These are phyloP conservation scores for Lycia hirtaria DNA, from an alignment of 2,888 invertebrate species.

Conservation along the genomic window DNA sequence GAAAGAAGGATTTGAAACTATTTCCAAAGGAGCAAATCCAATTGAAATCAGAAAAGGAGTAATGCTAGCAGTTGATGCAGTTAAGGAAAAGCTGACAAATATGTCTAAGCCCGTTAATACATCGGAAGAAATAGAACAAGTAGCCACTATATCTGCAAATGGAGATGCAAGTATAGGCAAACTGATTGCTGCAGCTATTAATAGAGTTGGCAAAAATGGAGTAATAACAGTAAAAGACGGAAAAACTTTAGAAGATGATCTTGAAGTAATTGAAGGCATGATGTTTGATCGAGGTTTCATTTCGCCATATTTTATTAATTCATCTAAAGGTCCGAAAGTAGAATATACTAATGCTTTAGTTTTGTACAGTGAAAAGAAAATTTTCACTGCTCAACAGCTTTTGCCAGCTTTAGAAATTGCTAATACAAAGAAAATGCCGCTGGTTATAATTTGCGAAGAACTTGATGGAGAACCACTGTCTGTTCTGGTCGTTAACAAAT, in stretches of 20 bases:
- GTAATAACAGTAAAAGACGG: conserved; percentile 99
- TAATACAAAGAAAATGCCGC: conserved; percentile 94
- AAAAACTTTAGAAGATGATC: conserved; percentile 96
- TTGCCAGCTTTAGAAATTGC: conserved; percentile 98
- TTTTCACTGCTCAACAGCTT: conserved; percentile 96
- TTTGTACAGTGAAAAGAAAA: conserved; percentile 98
- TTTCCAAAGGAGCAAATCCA: conserved; percentile 98
- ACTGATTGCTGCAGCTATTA: conserved; percentile 98
- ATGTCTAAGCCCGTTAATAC: conserved; percentile 97
- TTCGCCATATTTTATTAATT: conserved; percentile 99
- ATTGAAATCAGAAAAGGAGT: conserved; percentile 96
- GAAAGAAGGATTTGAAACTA: conserved; percentile 98
- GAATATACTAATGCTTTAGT: conserved; percentile 98
- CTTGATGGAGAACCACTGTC: conserved; percentile 97
- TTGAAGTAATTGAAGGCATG: conserved; percentile 99
- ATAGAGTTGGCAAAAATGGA: conserved; percentile 97
- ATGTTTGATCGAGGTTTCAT: conserved; percentile 99
- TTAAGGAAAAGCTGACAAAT: conserved; percentile 92
- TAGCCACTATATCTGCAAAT: conserved; percentile 99
- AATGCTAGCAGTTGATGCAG: conserved; percentile 97
- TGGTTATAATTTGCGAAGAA: conserved; percentile 98
- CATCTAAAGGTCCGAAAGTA: conserved; percentile 97
- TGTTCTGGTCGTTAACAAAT: conserved; percentile 93
- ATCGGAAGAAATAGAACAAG: conserved; percentile 99
- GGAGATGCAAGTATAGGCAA: conserved; percentile 96